phyloP scores from a whole-genome alignment of 2,113 vertebrate species.

The Apteryx mantelli region DNA sequence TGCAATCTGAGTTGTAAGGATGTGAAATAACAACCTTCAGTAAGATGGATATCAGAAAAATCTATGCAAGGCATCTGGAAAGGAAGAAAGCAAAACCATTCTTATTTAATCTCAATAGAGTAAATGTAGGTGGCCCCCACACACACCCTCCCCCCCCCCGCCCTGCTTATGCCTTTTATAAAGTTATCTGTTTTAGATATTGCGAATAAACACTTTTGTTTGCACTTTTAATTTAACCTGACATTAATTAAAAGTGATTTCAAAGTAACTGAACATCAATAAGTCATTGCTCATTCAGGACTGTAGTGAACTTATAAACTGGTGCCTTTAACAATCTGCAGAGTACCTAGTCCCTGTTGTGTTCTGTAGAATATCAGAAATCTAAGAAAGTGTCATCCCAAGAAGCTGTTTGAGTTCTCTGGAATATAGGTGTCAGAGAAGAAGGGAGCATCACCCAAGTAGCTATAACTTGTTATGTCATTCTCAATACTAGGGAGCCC shows the following conservation, averaged over 20 bases:
- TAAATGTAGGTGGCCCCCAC: background rate
- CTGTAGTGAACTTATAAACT: background rate
- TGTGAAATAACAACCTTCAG: background rate
- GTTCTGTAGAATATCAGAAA: background rate
- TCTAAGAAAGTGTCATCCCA: background rate
- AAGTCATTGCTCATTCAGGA: background rate
- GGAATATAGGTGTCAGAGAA: background rate
- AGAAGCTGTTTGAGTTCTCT: background rate
- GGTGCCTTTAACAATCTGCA: background rate
- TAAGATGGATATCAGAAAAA: background rate
- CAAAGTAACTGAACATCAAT: background rate
- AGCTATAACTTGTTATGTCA: background rate
- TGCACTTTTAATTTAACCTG: background rate
- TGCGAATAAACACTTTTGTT: slow-evolving; percentile 15
- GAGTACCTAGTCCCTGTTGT: background rate
- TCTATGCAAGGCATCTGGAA: background rate
- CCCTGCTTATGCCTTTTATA: background rate
- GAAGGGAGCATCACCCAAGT: background rate
- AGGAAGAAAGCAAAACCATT: background rate
- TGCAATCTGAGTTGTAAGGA: background rate
- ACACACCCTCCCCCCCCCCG: too few relatives aligned
- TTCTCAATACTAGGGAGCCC: background rate
- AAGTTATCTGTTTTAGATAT: background rate
- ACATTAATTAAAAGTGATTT: background rate
- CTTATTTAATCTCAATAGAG: background rate